Percentiles rank a stretch among this genome's conserved stretches.
phyloP scores from a whole-genome alignment of 2,888 invertebrate genomes.

The Lysandra bellargus region DNA sequence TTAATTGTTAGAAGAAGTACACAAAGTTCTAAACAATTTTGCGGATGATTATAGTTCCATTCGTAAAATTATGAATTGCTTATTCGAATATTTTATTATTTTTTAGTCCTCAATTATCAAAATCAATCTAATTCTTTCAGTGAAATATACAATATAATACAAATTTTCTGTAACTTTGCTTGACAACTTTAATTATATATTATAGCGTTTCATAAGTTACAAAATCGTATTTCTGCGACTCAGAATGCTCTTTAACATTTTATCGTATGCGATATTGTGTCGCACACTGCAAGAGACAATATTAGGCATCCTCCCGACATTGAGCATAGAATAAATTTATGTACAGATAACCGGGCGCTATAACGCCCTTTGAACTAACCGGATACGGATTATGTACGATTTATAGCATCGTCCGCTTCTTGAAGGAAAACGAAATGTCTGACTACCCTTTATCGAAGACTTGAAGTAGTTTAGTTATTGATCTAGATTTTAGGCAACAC shows the following conservation, averaged over 20 bases:
- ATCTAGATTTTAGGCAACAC: neutral
- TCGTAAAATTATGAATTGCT: too few species aligned
- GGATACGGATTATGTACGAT: slow-evolving; percentile 19
- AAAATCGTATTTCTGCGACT: too few species aligned
- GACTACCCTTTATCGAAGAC: neutral
- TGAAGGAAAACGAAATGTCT: neutral
- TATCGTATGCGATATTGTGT: neutral
- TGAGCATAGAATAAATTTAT: slow-evolving; percentile 25
- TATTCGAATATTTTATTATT: too few species aligned
- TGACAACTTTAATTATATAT: neutral
- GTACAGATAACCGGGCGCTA: slow-evolving; percentile 20
- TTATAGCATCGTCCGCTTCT: slow-evolving; percentile 8
- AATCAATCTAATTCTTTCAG: too few species aligned
- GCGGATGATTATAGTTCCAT: too few species aligned
- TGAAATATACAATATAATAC: too few species aligned
- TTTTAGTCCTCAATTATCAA: too few species aligned
- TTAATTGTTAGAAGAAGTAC: too few species aligned
- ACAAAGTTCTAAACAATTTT: too few species aligned
- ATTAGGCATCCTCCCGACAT: slow-evolving; percentile 18
- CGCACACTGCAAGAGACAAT: neutral
- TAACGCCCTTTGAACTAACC: slow-evolving; percentile 22
- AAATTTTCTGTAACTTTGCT: too few species aligned
- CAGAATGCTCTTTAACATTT: neutral
- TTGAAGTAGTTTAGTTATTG: neutral
- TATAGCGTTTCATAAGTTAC: neutral